Evolutionary conservation across 2,797 vertebrate genomes (phyloP), one percentile per base, ranked within the genome.

Genomic region (Threskiornis aethiopicus): DNA sequence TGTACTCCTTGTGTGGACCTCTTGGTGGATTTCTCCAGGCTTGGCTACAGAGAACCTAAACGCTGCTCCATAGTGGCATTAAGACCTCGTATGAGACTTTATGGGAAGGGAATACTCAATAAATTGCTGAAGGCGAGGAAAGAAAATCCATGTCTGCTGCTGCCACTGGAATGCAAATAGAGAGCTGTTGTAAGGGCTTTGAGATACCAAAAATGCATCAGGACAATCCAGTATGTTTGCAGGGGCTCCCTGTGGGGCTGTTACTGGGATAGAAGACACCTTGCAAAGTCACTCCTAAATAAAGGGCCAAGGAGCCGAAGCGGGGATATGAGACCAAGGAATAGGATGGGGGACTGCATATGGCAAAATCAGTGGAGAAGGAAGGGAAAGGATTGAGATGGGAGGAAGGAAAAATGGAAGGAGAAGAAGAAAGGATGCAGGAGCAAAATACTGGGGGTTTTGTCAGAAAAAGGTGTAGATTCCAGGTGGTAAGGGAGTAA

Each of bases 51-150:
- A 58, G 64, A 67, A 80, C 11, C 39, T 57, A 35, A 71, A 16
- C 2, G 0, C 31, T 35, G 47, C 28, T 35, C 58, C 24, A 1
- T 11, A 16, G 42, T 0, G 31, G 14, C 47, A 15, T 15, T 6
- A 22, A 83, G 22, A 73, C 10, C 10, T 15, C 29, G 13, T 3
- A 8, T 16, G 61, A 61, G 62, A 28, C 11, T 61, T 42, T 6
- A 33, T 3, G 37, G 20, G 24, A 15, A 35, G 21, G 47, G 29
- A 79, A 57, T 6, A 8, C 29, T 52, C 62, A 8, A 8, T 9
- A 16, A 41, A 73, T 2, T 11, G 7, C 33, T 51, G 80, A 35
- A 44, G 42, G 41, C 2, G 3, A 89, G 31, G 57, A 46, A 75
- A 57, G 62, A 66, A 69, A 82, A 59, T n/a, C 58, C 3, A 1